Base-by-base conservation (phyloP, 2,797 vertebrate genomes). In the Craterocephalus amniculus region DNA sequence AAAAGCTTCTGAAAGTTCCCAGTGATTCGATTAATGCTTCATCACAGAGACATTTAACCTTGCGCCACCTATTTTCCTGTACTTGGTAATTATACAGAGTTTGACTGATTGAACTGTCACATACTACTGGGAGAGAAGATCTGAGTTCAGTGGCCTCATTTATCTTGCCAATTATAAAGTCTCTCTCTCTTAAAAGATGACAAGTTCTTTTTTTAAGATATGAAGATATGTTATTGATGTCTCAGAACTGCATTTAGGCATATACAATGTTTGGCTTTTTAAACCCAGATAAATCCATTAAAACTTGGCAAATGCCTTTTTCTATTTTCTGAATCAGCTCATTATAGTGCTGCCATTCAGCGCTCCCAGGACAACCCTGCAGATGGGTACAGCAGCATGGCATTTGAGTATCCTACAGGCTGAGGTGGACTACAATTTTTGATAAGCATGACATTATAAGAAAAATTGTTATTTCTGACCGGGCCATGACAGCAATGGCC, bases 21-120 rank as follows among this genome's bases (percentile, higher is more conserved):
- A 16, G 1, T 27, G 55, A 54, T 58, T 45, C 0, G 0, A 34
- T 10, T 43, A 66, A 49, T 20, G 18, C 24, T 56, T 74, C 34
- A 63, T 43, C 56, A 48, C 8, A 36, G 43, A 70, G 35, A 48
- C 36, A 58, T 24, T 56, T 54, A 70, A 74, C 57, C 20, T 45
- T 48, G 48, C 14, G 6, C 34, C 43, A 61, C 58, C 24, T 55
- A 8, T 11, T 26, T 51, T 60, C 22, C 40, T 65, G 16, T 3
- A 58, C 51, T 48, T 20, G 10, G 12, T 58, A n/a, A 43, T 67
- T 40, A 26, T 70, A 43, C 14, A 1, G 20, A 68, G 66, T 61
- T 63, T 58, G 18, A 74, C 48, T 43, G 26, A 71, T 65, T 78
- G 13, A 71, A 55, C 45, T 61, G 54, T 74, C 56, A 55, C 34